A percentile compares a stretch with the other conserved stretches of the same genome.
Conservation (phyloP, 2,113 vertebrate species). For the Phylloscopus whistleri region DNA sequence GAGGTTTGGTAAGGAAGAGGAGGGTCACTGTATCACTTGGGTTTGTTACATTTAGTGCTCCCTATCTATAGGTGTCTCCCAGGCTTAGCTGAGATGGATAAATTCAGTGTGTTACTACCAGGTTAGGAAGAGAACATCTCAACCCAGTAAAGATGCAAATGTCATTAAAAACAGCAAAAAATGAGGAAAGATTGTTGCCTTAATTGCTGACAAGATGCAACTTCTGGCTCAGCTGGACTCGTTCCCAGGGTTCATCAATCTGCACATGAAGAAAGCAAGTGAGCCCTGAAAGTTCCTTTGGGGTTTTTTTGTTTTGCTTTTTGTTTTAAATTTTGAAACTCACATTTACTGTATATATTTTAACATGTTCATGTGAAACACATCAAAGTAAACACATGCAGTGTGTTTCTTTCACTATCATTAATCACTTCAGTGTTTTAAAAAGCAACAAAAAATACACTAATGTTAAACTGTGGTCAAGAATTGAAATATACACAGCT, state of each 20-base stretch:
- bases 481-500: slow-evolving; percentile 44
- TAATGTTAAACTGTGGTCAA: slow-evolving; percentile 51
- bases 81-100: neutral
- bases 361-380: slow-evolving; percentile 50
- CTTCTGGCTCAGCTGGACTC: slow-evolving; percentile 9
- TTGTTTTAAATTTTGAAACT: slow-evolving; percentile 53
- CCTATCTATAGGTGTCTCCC: neutral
- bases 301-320: slow-evolving; percentile 37
- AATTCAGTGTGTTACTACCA: neutral
- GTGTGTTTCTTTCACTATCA: slow-evolving; percentile 47
- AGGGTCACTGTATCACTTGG: neutral
- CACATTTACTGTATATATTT: slow-evolving; percentile 52
- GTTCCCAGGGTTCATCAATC: slow-evolving; percentile 48
- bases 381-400: slow-evolving; percentile 54
- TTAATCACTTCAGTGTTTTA: slow-evolving; percentile 54
- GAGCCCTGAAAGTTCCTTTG: slow-evolving; percentile 24
- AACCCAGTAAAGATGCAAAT: neutral
- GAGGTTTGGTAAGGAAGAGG: neutral
- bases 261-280: slow-evolving; percentile 18
- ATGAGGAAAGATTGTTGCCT: neutral
- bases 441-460: slow-evolving; percentile 49
- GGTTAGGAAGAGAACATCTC: neutral
- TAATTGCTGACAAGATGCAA: slow-evolving; percentile 26
- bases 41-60: neutral
- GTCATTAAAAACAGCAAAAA: neutral